Evolutionary conservation across 2,797 vertebrate species (phyloP).

Genomic region (Cyprinodon diabolis): DNA sequence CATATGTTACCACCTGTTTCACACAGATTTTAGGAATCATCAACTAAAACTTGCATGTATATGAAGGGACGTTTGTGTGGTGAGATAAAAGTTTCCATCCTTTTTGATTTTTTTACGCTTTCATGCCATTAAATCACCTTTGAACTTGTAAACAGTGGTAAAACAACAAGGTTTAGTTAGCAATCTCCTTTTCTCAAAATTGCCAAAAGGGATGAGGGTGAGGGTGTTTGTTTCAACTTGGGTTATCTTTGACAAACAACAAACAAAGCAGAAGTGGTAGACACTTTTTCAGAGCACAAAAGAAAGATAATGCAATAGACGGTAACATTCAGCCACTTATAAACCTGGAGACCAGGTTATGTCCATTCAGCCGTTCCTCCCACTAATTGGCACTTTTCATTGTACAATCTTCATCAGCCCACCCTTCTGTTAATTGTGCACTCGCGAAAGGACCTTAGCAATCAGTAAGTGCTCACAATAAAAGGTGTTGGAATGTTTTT

Average conservation of each 20-base stretch:
- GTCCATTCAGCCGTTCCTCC: slow-evolving; percentile 11
- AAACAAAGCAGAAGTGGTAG: no score
- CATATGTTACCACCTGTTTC: not conserved
- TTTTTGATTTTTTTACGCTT: not conserved
- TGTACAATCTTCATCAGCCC: not conserved
- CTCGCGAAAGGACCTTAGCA: slow-evolving; percentile 27
- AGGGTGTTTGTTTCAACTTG: not conserved
- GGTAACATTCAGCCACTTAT: slow-evolving; percentile 15
- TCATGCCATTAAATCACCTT: not conserved
- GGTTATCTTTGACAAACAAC: not conserved
- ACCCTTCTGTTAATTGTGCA: slow-evolving; percentile 3
- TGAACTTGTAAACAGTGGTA: not conserved
- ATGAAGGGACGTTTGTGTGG: not conserved
- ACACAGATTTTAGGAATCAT: not conserved
- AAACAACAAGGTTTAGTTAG: not conserved
- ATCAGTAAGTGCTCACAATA: slow-evolving; percentile 18
- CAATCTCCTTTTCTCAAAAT: not conserved
- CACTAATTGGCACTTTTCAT: slow-evolving; percentile 19
- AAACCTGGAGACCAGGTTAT: not conserved
- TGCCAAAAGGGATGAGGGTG: not conserved
- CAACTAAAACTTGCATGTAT: not conserved
- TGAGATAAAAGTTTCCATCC: not conserved
- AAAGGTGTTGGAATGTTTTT: not conserved
- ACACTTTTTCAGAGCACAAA: not conserved
- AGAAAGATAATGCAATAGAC: slow-evolving; percentile 11